These are phyloP conservation scores for Mamestra brassicae DNA, from an alignment of 2,888 invertebrate species.

Conservation along the genomic window DNA sequence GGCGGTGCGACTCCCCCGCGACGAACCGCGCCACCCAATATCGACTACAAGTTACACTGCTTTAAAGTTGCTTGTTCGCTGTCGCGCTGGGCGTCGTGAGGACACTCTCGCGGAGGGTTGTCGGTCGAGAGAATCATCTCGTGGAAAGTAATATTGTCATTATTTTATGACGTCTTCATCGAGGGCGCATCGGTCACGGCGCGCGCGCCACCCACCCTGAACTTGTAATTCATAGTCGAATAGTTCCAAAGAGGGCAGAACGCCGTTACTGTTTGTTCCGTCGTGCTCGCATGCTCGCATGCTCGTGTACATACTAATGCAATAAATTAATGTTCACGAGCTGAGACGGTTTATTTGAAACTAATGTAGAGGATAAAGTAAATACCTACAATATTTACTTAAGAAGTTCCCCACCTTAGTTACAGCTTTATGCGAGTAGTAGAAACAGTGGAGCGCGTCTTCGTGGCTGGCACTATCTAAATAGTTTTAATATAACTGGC, in stretches of 20 bases:
- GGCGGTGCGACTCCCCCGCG: constrained; percentile 63
- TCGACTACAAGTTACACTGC: constrained; percentile 4
- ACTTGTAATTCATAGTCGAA: constrained; percentile 76
- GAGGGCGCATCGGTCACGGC: constrained; percentile 68
- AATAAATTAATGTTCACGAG: constrained; percentile 23
- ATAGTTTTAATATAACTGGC: no score
- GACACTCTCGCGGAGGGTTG: constrained; percentile 74
- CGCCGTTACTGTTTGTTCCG: constrained; percentile 69
- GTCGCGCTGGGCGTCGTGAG: constrained; percentile 7
- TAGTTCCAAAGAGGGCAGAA: constrained; percentile 73
- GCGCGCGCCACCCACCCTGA: constrained; percentile 72
- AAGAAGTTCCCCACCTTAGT: no score
- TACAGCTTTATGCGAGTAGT: no score
- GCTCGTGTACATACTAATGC: neutral
- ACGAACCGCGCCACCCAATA: neutral
- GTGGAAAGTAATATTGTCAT: constrained; percentile 82
- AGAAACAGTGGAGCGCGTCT: no score
- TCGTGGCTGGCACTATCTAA: no score
- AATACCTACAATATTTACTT: neutral
- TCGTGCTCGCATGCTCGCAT: constrained; percentile 8
- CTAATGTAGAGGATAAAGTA: constrained; percentile 17
- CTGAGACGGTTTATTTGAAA: constrained; percentile 14
- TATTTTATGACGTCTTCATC: constrained; percentile 89
- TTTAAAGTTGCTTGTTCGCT: constrained; percentile 47
- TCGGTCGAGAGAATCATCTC: constrained; percentile 75